Evolutionary conservation across 2,797 vertebrate species (phyloP), one percentile per base, ranked within the genome.

Genomic region (Sebastes trivittatus): DNA sequence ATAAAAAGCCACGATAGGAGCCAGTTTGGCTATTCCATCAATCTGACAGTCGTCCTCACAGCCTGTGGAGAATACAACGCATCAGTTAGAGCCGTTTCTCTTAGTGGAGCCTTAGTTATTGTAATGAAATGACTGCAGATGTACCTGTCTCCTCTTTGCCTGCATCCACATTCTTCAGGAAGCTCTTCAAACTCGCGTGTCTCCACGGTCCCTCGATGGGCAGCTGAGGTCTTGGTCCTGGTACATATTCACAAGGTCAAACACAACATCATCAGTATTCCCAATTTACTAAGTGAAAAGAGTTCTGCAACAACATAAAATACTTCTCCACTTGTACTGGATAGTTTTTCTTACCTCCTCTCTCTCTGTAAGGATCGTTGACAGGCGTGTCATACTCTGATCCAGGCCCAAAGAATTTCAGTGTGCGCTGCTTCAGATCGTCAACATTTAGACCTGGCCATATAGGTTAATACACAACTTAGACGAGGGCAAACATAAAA

Each of bases 151-250:
- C 93, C 75, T 93, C 87, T 77, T 93, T 94, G 62, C 94, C 94
- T 2, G 88, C 93, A 66, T 96, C 95, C 69, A 96, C 75, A 60
- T 96, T 96, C 78, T 92, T 95, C 38, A 96, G 82, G 75, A 96
- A 96, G 84, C 87, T 75, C 78, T 96, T 96, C 70, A 96, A 56
- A 85, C 95, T 95, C 0, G 7, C 92, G 0, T 96, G 95, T 93
- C 95, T 95, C 95, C 96, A 96, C 2, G 95, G 95, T 72, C 95
- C 95, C 69, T 95, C 88, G 7, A 96, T 95, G n/a, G 95, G 96
- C 60, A 96, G 90, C 81, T 95, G 92, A 32, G 95, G 94, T 82
- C 90, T 95, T 10, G 95, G 95, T 6, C 92, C 95, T 95, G 54
- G 30, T 52, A 20, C 42, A 18, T 46, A 18, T 8, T 64, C 0